A percentile compares a stretch with the other conserved stretches of the same genome.
Conservation (phyloP, 2,888 invertebrate genomes). For the Bellardia pandia region DNA sequence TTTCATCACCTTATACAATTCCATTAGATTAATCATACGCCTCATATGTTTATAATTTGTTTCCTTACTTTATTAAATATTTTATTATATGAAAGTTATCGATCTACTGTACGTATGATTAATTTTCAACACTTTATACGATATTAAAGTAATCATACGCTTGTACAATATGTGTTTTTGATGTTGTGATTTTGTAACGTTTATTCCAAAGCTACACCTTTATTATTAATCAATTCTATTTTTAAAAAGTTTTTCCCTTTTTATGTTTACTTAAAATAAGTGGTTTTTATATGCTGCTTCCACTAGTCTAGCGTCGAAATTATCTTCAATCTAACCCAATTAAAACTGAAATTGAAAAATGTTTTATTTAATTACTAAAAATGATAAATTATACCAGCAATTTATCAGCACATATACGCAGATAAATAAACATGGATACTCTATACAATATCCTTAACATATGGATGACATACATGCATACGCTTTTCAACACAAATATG, state of each 20-base stretch:
- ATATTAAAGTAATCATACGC: not conserved
- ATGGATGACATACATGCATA: not conserved
- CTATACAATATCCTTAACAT: not conserved
- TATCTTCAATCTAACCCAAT: not conserved
- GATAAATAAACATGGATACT: not conserved
- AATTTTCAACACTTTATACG: not conserved
- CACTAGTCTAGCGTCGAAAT: not conserved
- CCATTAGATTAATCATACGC: too few relatives aligned
- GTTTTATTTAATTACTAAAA: conserved; percentile 57
- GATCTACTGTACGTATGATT: not conserved
- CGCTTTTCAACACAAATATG: too few relatives aligned
- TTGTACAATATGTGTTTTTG: too few relatives aligned
- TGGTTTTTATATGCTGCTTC: not conserved
- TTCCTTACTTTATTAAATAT: too few relatives aligned
- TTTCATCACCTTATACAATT: too few relatives aligned
- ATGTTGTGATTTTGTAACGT: too few relatives aligned
- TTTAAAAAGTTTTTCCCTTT: not conserved
- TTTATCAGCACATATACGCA: conserved; percentile 49
- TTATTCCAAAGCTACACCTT: too few relatives aligned
- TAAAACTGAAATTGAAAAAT: conserved; percentile 21
- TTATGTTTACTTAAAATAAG: not conserved
- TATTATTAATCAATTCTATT: too few relatives aligned
- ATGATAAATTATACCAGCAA: conserved; percentile 62
- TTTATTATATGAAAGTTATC: not conserved
- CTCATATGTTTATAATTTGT: too few relatives aligned